Evolutionary conservation across 2,797 vertebrate genomes (phyloP).

Genomic region (Dermochelys coriacea): DNA sequence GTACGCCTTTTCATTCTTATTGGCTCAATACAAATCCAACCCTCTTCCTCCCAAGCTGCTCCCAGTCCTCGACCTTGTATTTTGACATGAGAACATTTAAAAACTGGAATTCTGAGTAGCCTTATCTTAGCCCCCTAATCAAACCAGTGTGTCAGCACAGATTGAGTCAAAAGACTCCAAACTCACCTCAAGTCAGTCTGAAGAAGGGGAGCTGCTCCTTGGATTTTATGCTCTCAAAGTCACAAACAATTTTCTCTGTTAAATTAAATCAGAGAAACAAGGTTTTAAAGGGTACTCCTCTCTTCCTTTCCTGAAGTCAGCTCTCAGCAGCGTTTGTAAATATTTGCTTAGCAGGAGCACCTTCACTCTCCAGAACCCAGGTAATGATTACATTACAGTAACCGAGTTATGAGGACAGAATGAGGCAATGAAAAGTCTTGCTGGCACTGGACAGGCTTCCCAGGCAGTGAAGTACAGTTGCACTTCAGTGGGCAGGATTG

Average conservation of each 20-base stretch:
- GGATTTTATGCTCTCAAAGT: background rate
- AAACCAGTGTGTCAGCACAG: background rate
- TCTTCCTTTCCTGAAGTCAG: background rate
- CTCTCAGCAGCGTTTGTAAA: constrained; percentile 42
- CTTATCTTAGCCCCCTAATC: background rate
- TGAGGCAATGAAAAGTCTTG: constrained; percentile 6
- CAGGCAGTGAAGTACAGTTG: background rate
- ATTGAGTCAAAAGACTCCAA: background rate
- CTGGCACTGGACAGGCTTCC: background rate
- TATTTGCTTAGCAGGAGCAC: constrained; percentile 67
- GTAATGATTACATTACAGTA: constrained; percentile 64
- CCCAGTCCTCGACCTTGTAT: background rate
- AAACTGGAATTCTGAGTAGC: background rate
- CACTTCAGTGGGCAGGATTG: background rate
- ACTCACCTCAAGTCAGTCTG: constrained; percentile 41
- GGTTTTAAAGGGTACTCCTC: constrained; percentile 2
- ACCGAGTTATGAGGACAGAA: background rate
- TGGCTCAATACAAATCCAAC: background rate
- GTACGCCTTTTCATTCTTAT: background rate
- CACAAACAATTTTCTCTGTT: constrained; percentile 29
- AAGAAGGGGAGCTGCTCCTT: constrained; percentile 17
- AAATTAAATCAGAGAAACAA: constrained; percentile 35
- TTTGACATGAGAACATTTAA: background rate
- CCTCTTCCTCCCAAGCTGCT: background rate
- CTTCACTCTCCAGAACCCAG: constrained; percentile 44